phyloP scores from a whole-genome alignment of 2,113 vertebrate genomes.

The Nannospalax galili region DNA sequence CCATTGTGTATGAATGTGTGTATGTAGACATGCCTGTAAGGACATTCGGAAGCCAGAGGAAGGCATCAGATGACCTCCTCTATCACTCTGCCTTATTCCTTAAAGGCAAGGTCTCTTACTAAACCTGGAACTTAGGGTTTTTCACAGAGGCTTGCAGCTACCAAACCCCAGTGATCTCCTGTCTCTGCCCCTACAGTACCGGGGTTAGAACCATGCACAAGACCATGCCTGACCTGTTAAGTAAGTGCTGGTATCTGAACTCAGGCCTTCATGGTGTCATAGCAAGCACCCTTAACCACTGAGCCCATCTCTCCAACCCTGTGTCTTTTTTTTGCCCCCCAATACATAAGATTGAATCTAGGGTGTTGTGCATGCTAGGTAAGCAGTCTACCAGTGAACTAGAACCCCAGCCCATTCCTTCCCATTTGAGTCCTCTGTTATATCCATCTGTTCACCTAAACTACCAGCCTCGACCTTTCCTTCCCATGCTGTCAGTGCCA shows the following conservation, averaged over 20 bases:
- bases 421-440: not conserved
- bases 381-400: not conserved
- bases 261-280: not conserved
- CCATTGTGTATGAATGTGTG: not conserved
- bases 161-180: not conserved
- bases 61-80: too few relatives aligned
- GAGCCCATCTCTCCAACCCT: not conserved
- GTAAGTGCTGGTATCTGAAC: not conserved
- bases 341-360: not conserved
- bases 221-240: too few relatives aligned
- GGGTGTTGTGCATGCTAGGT: not conserved
- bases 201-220: not conserved
- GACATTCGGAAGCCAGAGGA: too few relatives aligned
- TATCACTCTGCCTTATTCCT: not conserved
- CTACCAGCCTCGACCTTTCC: not conserved
- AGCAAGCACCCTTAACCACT: not conserved
- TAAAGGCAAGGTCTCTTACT: not conserved
- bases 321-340: not conserved
- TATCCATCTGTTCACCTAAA: not conserved
- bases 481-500: too few relatives aligned
- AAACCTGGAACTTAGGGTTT: not conserved
- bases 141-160: not conserved
- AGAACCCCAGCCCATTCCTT: not conserved
- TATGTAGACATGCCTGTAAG: too few relatives aligned
- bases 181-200: too few relatives aligned